Evolutionary conservation across 2,797 vertebrate species (phyloP).

Genomic region (Okamejei kenojei): DNA sequence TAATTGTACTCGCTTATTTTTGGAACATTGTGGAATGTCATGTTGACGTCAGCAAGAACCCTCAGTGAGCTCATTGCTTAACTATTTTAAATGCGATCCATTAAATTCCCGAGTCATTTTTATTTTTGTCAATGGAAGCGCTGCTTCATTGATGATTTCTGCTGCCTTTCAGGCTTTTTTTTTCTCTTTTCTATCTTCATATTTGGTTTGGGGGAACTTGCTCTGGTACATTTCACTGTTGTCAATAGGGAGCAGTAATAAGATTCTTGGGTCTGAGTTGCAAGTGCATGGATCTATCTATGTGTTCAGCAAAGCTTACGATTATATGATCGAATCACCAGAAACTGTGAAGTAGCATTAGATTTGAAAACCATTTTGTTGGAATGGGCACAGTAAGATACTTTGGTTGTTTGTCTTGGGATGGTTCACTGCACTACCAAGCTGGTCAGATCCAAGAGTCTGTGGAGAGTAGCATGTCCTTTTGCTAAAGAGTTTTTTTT

Average conservation of each 20-base stretch:
- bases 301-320: too few relatives aligned
- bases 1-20: background rate
- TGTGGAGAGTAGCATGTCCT: background rate
- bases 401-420: background rate
- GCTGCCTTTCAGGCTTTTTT: background rate
- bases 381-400: background rate
- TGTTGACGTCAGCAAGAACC: too few relatives aligned
- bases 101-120: background rate
- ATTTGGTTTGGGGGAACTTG: background rate
- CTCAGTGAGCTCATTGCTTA: background rate
- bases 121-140: background rate
- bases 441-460: background rate
- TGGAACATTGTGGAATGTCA: background rate
- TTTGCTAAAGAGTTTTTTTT: background rate
- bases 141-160: background rate
- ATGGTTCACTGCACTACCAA: background rate
- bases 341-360: background rate
- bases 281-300: background rate
- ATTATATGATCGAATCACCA: background rate
- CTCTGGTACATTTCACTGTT: background rate
- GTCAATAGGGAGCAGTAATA: background rate
- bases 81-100: background rate
- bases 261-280: background rate
- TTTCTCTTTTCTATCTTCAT: too few relatives aligned
- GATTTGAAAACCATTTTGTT: background rate